Evolutionary conservation across 1,140 invertebrate genomes (phyloP), one percentile per base, ranked within the genome.

Genomic region (Drosophila teissieri): DNA sequence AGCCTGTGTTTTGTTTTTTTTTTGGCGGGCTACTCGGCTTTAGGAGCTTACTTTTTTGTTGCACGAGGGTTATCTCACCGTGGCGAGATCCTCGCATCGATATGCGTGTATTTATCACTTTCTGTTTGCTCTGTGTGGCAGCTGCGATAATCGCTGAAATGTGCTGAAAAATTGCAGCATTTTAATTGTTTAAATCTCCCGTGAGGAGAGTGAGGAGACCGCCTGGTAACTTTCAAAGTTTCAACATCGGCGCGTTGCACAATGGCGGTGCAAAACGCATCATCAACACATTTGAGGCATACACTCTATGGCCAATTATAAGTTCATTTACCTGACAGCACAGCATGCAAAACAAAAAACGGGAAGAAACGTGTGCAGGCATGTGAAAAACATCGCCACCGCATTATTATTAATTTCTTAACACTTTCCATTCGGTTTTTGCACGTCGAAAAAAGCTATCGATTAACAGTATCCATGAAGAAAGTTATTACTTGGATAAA

Each of bases 391-490:
- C 64, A 89, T 68, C 40, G 77, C 80, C 85, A 89, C 84, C 84
- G 85, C 84, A 89, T 89, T 69, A 84, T 89, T 89, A 89, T 89
- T 77, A 78, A 77, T 80, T 89, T 89, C 89, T 89, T 74, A 89
- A 89, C 84, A 89, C 84, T 89, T 89, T 89, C 84, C 84, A 73
- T 84, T 84, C 48, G 73, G 58, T 70, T 69, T 12, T 70, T 49
- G 67, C 60, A 63, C 60, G 3, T 24, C 54, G 40, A 62, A 62
- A 62, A 62, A 62, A 31, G 15, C 31, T 24, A 10, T 42, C 5
- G 14, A 40, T n/a, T n/a, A 40, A 40, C 7, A 27, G 27, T 27
- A 1, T 27, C 27, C 1, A 12, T 37, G 12, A 37, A 37, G 4
- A 37, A 11, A 37, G 12, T 14, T 39, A 14, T 12, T 37, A 37